These are phyloP conservation scores for Nanorana parkeri DNA, from an alignment of 2,113 vertebrate species.

Conservation along the genomic window DNA sequence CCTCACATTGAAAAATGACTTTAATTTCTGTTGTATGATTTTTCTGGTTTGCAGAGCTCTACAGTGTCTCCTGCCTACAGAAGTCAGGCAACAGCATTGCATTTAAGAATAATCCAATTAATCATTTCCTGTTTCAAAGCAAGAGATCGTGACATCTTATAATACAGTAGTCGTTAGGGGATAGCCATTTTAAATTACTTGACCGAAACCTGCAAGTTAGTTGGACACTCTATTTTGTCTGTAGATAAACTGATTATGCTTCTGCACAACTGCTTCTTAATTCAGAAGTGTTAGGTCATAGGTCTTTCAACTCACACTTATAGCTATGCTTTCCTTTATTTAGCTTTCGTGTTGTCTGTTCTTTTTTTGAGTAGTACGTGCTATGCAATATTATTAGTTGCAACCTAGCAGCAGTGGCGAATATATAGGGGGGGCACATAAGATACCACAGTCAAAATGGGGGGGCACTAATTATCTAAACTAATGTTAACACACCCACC, in stretches of 20 bases:
- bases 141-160: slow-evolving; percentile 19
- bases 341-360: too few relatives aligned
- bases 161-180: background rate
- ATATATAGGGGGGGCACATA: too few relatives aligned
- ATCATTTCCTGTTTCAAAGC: slow-evolving; percentile 32
- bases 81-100: slow-evolving; percentile 32
- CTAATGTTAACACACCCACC: too few relatives aligned
- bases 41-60: slow-evolving; percentile 10
- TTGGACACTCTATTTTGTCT: background rate
- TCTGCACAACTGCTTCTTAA: background rate
- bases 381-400: too few relatives aligned
- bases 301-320: background rate
- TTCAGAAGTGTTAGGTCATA: background rate
- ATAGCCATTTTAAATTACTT: slow-evolving; percentile 10
- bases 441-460: too few relatives aligned
- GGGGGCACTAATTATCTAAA: too few relatives aligned
- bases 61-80: slow-evolving; percentile 5
- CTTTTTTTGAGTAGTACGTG: too few relatives aligned
- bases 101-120: slow-evolving; percentile 43
- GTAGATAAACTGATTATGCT: background rate
- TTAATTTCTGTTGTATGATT: slow-evolving; percentile 43
- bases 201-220: background rate
- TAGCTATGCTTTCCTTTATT: too few relatives aligned
- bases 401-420: too few relatives aligned
- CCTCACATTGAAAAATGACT: slow-evolving; percentile 48